Evolutionary conservation across 1,140 invertebrate species (phyloP).

Genomic region (Leguminivora glycinivorella): DNA sequence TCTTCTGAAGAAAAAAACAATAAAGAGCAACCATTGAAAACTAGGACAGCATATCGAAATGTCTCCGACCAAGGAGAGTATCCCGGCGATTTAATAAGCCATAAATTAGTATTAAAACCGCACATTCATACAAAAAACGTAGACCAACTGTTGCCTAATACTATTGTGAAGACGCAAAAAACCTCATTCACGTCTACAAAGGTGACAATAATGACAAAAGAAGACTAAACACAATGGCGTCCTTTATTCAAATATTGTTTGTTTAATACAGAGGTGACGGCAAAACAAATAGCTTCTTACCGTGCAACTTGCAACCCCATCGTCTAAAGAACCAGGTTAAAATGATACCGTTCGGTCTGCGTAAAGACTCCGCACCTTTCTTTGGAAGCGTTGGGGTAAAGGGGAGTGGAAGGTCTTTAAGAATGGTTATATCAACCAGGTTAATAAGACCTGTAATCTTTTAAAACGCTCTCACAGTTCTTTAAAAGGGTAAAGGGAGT

Average conservation of each 20-base stretch:
- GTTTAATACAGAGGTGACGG: conserved; percentile 71
- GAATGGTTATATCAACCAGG: neutral
- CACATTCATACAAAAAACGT: conserved; percentile 25
- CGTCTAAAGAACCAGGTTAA: conserved; percentile 43
- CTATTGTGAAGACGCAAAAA: conserved; percentile 27
- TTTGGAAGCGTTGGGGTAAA: neutral
- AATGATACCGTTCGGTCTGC: conserved; percentile 30
- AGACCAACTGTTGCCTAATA: conserved; percentile 24
- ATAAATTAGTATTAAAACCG: conserved; percentile 29
- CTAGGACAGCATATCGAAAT: neutral
- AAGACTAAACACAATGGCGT: conserved; percentile 63
- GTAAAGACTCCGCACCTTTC: conserved; percentile 24
- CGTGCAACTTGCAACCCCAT: conserved; percentile 51
- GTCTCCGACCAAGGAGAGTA: neutral
- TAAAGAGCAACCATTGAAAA: neutral
- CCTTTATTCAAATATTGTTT: conserved; percentile 73
- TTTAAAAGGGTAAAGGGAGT: conserved; percentile 27
- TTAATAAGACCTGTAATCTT: conserved; percentile 1
- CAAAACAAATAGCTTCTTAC: conserved; percentile 68
- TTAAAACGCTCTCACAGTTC: neutral
- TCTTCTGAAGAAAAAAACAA: neutral
- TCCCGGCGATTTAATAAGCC: conserved; percentile 16
- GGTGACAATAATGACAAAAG: conserved; percentile 71
- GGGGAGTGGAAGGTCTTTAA: neutral
- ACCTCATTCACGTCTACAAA: conserved; percentile 55